Base-by-base conservation (phyloP, 2,797 vertebrate species). In the Pseudopleuronectes americanus region DNA sequence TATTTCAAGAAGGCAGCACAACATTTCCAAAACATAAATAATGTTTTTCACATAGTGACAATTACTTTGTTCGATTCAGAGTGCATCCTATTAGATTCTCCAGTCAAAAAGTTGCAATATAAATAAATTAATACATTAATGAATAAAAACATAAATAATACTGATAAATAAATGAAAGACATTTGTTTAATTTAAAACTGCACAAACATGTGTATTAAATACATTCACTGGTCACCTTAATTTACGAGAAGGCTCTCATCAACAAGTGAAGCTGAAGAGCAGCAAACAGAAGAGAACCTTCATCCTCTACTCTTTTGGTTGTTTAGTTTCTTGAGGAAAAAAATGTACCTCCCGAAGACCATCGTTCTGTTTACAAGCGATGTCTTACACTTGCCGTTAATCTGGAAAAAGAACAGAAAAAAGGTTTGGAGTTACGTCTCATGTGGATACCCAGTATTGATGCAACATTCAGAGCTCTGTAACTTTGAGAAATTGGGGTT, bases 341-440 rank as follows among this genome's bases (percentile, higher is more conserved):
- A 0, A 0, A 0, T 0, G 31, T 78, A 82, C 0, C 0, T 0
- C 0, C 0, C 0, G 16, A 89, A 70, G 12, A 64, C 36, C 0
- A 0, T 2, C 3, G 0, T 0, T 2, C 0, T 2, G 0, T 0
- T 0, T 2, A 0, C 22, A 2, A 0, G 0, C 0, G 0, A 0
- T 1, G 0, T 1, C 33, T 54, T 0, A 56, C 80, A 83, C 0
- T 0, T 0, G 2, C 0, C 0, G 9, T 14, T 0, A 9, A 0
- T 2, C 88, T 90, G 77, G 19, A 79, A 65, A 49, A 79, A 23
- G 33, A 76, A 62, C 14, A 58, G 22, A 67, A 4, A 4, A 77
- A 1, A 16, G 10, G 10, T 61, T 71, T 0, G 2, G 33, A 2
- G 2, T 55, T 66, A 54, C 7, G 36, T 68, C 9, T 24, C 8